Evolutionary conservation across 2,113 vertebrate species (phyloP), one percentile per base, ranked within the genome.

Genomic region (Eupsittula cactorum): DNA sequence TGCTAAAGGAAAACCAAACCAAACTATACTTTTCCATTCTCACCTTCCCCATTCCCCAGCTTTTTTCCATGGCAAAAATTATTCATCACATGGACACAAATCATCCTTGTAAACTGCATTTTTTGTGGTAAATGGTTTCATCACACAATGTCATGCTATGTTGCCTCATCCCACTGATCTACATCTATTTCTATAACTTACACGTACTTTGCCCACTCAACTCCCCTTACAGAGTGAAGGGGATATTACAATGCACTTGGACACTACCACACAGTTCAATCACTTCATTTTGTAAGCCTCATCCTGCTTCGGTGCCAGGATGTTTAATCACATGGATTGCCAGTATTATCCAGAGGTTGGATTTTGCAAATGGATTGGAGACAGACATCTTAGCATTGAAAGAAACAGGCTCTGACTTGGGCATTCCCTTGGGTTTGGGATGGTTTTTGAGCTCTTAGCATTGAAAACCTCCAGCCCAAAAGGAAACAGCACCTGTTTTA

Each of bases 401-500:
- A 83, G 33, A 92, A 39, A 1, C 4, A 3, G 44, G 27, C 37
- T 80, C 28, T 59, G 59, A 25, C 13, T 35, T 39, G 49, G 46
- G 19, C 15, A 19, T 41, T 49, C 62, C 44, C 59, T 87, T 37
- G 44, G 47, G 10, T 90, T 86, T 88, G 13, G n/a, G 55, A 16
- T 47, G 46, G 20, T 44, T 94, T 94, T 79, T 86, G 86, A 90
- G 73, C 23, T 35, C 29, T 77, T 67, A 21, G 17, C 3, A 0
- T 9, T 78, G 73, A 88, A 93, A 92, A 71, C 5, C 46, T 80
- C 60, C 79, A 67, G 53, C 19, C 60, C 35, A 41, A 27, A 74
- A 93, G 88, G 76, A 78, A 90, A 60, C 25, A 75, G 64, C 79
- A 86, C 92, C 76, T 83, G 88, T 55, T 90, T 93, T 49, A 67